phyloP scores from a whole-genome alignment of 2,888 invertebrate species.

The Sphaerophoria rueppellii region DNA sequence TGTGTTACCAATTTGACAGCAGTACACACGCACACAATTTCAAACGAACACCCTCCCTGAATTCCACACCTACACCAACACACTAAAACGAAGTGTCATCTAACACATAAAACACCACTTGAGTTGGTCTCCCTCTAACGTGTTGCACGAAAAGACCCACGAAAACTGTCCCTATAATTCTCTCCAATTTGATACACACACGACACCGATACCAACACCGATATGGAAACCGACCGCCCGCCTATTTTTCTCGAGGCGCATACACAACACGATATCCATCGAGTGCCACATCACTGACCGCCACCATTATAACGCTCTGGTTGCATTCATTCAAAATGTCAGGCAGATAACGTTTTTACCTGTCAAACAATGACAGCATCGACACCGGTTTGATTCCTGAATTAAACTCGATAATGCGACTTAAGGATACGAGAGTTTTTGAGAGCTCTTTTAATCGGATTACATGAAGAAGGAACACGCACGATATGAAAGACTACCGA shows the following conservation, averaged over 20 bases:
- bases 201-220: background rate
- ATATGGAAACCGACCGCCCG: conserved; percentile 48
- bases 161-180: conserved; percentile 47
- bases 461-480: conserved; percentile 23
- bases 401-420: conserved; percentile 6
- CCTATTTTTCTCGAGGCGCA: conserved; percentile 62
- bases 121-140: conserved; percentile 62
- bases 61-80: conserved; percentile 70
- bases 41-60: conserved; percentile 59
- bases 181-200: conserved; percentile 46
- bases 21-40: conserved; percentile 8
- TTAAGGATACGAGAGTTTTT: conserved; percentile 29
- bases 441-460: conserved; percentile 56
- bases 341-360: conserved; percentile 66
- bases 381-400: conserved; percentile 11
- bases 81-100: conserved; percentile 62
- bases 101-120: conserved; percentile 31
- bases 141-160: conserved; percentile 33
- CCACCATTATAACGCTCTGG: conserved; percentile 65
- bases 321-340: conserved; percentile 61
- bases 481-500: conserved; percentile 76
- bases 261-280: conserved; percentile 48
- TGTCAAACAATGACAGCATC: conserved; percentile 48
- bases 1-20: conserved; percentile 59
- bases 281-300: conserved; percentile 67